Base-by-base conservation (phyloP, 35 echinoderm and acorn worm genomes). In the Lytechinus variegatus region DNA sequence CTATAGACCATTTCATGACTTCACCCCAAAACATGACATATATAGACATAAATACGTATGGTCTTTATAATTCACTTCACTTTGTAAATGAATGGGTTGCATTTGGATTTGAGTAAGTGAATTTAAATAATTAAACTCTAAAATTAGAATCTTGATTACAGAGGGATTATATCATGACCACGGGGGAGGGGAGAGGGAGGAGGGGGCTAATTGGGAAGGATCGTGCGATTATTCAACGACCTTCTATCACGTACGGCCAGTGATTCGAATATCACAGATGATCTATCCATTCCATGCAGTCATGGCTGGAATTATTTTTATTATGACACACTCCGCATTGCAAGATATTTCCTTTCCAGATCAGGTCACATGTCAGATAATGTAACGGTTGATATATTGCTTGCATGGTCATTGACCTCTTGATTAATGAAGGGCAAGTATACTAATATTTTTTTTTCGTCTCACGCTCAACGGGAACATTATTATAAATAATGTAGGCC, bases 241-340 rank as follows among this genome's bases (percentile, higher is more conserved):
- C 66, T 79, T 14, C 19, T n/a, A 79, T 79, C 14, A 79, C 21
- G 10, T 24, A 71, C 61, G 5, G 10, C 10, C 57, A 24, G 66
- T 24, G 66, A 79, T 79, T 24, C 66, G 4, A 24, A 6, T 79
- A 79, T 79, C 19, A 79, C 19, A 6, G 21, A 24, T 79, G 66
- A 24, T 44, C 19, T 19, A 79, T 79, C 66, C n/a, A 79, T 54
- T 90, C 88, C 88, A 90, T 51, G 29, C 11, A 90, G 52, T 44
- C 52, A 90, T 90, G 88, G 52, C 88, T 51, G 27, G 88, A 90
- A 90, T 33, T 90, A 90, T 90, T 90, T 90, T 90, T 90, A 90
- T 90, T 44, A 90, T 90, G 88, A 9, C 28, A 90, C 52, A 52
- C 28, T 90, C 88, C 10, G 24, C 88, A 90, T 90, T 54, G 88